A percentile compares a stretch with the other conserved stretches of the same genome.
These are phyloP conservation scores for Heliothis virescens DNA, from an alignment of 1,140 invertebrate genomes.

Conservation along the genomic window DNA sequence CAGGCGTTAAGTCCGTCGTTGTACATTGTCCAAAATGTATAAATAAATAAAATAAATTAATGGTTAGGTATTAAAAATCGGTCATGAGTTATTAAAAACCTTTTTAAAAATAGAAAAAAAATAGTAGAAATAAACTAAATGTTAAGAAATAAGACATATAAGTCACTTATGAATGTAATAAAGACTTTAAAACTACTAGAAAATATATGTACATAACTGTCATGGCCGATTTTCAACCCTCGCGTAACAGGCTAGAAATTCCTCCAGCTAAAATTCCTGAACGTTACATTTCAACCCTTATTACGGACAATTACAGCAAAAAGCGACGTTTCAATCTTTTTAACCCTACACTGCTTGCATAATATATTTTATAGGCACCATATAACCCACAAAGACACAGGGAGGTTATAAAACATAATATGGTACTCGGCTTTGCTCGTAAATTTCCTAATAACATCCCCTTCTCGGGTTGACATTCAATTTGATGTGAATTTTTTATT, in stretches of 20 bases:
- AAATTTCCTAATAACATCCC: conserved; percentile 56
- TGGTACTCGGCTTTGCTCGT: conserved; percentile 50
- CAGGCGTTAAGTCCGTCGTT: no score
- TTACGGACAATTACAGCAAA: conserved; percentile 44
- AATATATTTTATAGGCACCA: conserved; percentile 46
- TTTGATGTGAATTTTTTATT: conserved; percentile 51
- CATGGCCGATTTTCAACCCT: no score
- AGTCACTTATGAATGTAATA: no score
- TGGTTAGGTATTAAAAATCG: no score
- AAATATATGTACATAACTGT: no score
- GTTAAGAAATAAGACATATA: no score
- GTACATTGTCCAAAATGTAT: no score
- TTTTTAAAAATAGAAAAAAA: no score
- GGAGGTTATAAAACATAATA: conserved; percentile 53
- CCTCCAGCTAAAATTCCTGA: conserved; percentile 8
- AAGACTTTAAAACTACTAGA: no score
- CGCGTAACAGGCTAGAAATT: background rate
- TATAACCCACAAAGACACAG: conserved; percentile 47
- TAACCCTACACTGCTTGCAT: conserved; percentile 31
- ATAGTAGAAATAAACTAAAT: no score
- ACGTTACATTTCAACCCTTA: conserved; percentile 28
- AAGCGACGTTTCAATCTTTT: conserved; percentile 38
- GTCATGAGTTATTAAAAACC: no score
- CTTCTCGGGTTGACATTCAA: conserved; percentile 48
- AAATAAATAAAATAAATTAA: no score